These are phyloP conservation scores for Engraulis encrasicolus DNA, from an alignment of 2,113 vertebrate genomes.

Conservation along the genomic window DNA sequence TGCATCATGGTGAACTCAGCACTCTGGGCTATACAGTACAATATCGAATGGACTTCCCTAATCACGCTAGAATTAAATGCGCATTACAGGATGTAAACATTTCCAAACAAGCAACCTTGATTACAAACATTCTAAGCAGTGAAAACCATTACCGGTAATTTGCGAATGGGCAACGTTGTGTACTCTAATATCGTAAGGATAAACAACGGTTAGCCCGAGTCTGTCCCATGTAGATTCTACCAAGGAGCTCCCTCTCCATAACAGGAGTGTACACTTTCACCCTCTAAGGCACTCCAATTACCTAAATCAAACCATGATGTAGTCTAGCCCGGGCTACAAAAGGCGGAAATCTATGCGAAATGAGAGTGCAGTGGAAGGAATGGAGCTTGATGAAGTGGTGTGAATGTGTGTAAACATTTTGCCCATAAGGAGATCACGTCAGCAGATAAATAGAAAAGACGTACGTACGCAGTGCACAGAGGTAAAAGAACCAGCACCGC, in stretches of 20 bases:
- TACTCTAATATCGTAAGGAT: background rate
- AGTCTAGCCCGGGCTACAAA: conserved; percentile 19
- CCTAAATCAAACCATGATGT: conserved; percentile 31
- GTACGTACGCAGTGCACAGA: too few relatives aligned
- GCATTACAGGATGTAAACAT: background rate
- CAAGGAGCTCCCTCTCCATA: conserved; percentile 20
- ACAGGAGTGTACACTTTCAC: conserved; percentile 22
- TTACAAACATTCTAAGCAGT: background rate
- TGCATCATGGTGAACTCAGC: too few relatives aligned
- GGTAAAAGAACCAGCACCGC: too few relatives aligned
- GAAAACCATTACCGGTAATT: conserved; percentile 4
- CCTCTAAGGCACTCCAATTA: conserved; percentile 27
- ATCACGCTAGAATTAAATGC: background rate
- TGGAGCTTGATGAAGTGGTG: conserved; percentile 17
- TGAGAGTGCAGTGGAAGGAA: conserved; percentile 33
- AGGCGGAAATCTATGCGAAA: background rate
- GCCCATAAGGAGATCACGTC: too few relatives aligned
- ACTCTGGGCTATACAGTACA: too few relatives aligned
- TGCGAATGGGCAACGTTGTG: background rate
- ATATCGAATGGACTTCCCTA: background rate
- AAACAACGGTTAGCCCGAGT: background rate
- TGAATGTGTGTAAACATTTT: conserved; percentile 11
- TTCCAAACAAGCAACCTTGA: background rate
- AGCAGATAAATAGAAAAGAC: conserved; percentile 32
- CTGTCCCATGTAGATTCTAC: conserved; percentile 1